A percentile compares a stretch with the other conserved stretches of the same genome.
phyloP scores from a whole-genome alignment of 2,797 vertebrate species.

The Clarias laeviceps region DNA sequence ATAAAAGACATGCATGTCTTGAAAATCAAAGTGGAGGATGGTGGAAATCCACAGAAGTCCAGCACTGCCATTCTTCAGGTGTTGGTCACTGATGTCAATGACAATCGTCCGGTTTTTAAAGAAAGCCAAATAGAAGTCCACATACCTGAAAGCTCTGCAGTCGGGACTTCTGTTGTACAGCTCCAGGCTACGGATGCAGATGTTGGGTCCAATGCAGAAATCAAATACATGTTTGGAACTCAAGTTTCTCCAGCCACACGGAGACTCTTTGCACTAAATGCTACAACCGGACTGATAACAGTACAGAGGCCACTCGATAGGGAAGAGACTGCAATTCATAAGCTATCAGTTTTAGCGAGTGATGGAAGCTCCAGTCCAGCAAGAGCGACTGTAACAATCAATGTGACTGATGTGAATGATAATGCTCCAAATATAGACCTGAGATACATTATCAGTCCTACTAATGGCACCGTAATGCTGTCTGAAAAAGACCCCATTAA shows the following conservation, averaged over 20 bases:
- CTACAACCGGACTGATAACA: conserved; percentile 92
- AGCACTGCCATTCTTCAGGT: conserved; percentile 99
- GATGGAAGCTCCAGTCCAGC: conserved; percentile 96
- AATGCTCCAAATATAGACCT: conserved; percentile 99
- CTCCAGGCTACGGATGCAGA: conserved; percentile 97
- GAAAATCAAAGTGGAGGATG: conserved; percentile 99
- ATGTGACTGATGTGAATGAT: conserved; percentile 98
- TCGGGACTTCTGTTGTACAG: conserved; percentile 95
- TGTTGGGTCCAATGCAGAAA: conserved; percentile 94
- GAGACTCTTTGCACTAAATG: conserved; percentile 96
- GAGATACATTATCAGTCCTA: conserved; percentile 98
- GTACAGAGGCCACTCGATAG: conserved; percentile 94
- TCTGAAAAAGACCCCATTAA: conserved; percentile 98
- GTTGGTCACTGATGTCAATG: conserved; percentile 97
- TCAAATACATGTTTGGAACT: conserved; percentile 94
- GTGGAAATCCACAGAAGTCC: conserved; percentile 95
- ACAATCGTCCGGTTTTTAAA: conserved; percentile 96
- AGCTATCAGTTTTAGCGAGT: conserved; percentile 95
- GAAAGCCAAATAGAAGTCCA: conserved; percentile 96
- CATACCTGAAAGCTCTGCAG: conserved; percentile 92
- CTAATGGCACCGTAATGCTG: conserved; percentile 97
- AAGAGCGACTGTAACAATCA: conserved; percentile 92
- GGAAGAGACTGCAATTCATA: conserved; percentile 96
- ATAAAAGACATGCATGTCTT: conserved; percentile 99
- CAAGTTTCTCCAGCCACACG: conserved; percentile 93